These are phyloP conservation scores for Papilio helenus DNA, from an alignment of 1,140 invertebrate genomes.

Conservation along the genomic window DNA sequence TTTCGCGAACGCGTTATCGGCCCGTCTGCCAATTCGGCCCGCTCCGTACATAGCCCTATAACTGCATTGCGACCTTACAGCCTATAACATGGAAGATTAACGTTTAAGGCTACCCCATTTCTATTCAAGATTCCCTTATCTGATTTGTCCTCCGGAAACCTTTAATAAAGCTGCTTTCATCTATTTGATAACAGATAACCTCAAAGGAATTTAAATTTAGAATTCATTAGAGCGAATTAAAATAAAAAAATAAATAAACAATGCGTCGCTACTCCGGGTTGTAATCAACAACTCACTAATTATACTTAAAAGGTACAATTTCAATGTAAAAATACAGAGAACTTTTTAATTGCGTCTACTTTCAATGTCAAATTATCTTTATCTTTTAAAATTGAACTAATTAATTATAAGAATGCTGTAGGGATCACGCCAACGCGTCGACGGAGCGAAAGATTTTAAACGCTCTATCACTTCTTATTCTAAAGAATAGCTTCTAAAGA, in stretches of 20 bases:
- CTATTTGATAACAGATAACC: neutral
- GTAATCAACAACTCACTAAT: neutral
- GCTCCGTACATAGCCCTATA: constrained; percentile 51
- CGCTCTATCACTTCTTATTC: neutral
- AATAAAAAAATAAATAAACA: neutral
- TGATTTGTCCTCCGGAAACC: constrained; percentile 24
- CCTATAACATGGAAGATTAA: constrained; percentile 43
- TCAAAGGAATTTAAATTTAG: neutral
- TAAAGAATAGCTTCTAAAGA: neutral
- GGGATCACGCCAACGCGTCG: neutral
- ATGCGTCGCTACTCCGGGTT: neutral
- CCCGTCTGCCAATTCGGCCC: constrained; percentile 63
- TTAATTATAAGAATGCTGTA: neutral
- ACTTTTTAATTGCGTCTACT: neutral
- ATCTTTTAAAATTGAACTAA: neutral
- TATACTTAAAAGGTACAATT: neutral
- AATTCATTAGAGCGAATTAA: neutral
- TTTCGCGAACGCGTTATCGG: constrained; percentile 56
- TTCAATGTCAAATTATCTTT: neutral
- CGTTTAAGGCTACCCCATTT: constrained; percentile 41
- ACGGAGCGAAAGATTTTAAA: neutral
- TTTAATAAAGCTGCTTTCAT: neutral
- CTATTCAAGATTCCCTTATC: constrained; percentile 26
- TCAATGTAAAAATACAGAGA: neutral
- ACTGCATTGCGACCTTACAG: constrained; percentile 70